phyloP scores from a whole-genome alignment of 2,113 vertebrate genomes.

The Atlantisia rogersi region DNA sequence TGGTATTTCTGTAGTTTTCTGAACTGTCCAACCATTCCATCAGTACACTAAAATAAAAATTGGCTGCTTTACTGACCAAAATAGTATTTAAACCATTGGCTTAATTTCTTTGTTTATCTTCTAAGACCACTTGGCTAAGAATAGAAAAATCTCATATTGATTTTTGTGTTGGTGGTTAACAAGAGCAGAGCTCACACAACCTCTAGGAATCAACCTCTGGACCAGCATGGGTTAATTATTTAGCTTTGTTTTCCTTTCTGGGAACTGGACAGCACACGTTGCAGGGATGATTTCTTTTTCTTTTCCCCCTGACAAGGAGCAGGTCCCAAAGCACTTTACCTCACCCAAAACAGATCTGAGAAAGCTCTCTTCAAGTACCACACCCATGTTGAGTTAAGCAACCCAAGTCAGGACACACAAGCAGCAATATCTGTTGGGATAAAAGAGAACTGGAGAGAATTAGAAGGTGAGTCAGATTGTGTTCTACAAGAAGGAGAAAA shows the following conservation, averaged over 20 bases:
- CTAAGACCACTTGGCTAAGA: background rate
- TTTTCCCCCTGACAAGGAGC: background rate
- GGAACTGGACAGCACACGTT: background rate
- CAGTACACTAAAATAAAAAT: background rate
- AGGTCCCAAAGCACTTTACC: constrained; percentile 3
- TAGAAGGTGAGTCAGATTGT: background rate
- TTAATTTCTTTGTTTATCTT: background rate
- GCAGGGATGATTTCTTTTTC: background rate
- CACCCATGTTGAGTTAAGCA: background rate
- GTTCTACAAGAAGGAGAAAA: background rate
- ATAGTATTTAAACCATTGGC: background rate
- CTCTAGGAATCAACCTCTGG: background rate
- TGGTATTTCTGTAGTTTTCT: background rate
- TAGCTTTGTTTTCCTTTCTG: background rate
- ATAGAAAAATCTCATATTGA: background rate
- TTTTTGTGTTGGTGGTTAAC: background rate
- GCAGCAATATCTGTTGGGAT: background rate
- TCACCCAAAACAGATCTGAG: background rate
- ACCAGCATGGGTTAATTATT: background rate
- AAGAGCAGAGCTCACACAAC: background rate
- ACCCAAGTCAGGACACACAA: background rate
- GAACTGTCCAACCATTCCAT: background rate
- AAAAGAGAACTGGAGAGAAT: background rate
- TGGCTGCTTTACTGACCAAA: background rate
- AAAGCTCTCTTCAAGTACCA: background rate